Base-by-base conservation (phyloP, 2,113 vertebrate species). In the Jacana jacana region DNA sequence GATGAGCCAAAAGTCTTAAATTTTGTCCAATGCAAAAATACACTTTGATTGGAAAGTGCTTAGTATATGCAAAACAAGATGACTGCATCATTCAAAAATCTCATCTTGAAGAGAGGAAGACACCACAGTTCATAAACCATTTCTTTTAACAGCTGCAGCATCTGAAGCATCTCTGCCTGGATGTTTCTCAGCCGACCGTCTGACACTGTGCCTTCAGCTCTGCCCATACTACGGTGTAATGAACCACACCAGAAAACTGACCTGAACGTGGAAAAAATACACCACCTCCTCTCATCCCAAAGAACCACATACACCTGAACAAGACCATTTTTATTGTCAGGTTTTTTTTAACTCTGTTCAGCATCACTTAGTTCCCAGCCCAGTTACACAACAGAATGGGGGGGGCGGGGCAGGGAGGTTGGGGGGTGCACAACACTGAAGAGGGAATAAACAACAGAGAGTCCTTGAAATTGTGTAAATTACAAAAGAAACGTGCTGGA, bases 101-200 rank as follows among this genome's bases (percentile, higher is more conserved):
- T 68, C 30, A 57, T 70, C 46, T 66, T 65, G 60, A 70, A 70
- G 39, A 55, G 16, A 89, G 71, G 52, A 89, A 82, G 25, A 68
- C 0, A 1, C 11, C 58, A 54, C 33, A 68, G 68, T 49, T 66
- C 37, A 52, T 44, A 79, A 77, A 40, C 75, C n/a, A 65, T 46
- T 89, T 79, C 44, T 89, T 80, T 30, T 52, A 60, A 72, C 75
- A 89, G 75, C 70, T 82, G 81, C 0, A 0, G 31, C n/a, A 40
- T 42, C 52, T 76, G 30, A 72, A 69, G 69, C 33, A 64, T 58
- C 58, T 83, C 60, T 77, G 66, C 39, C 40, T 69, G 57, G 2
- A 0, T 5, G 20, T 8, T 94, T 54, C 85, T 82, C 66, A 64
- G 51, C 14, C 1, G 0, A 64, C 23, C 1, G 0, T 17, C 17